Conservation (phyloP, 23 tunicate species). For the Trididemnum clinides region DNA sequence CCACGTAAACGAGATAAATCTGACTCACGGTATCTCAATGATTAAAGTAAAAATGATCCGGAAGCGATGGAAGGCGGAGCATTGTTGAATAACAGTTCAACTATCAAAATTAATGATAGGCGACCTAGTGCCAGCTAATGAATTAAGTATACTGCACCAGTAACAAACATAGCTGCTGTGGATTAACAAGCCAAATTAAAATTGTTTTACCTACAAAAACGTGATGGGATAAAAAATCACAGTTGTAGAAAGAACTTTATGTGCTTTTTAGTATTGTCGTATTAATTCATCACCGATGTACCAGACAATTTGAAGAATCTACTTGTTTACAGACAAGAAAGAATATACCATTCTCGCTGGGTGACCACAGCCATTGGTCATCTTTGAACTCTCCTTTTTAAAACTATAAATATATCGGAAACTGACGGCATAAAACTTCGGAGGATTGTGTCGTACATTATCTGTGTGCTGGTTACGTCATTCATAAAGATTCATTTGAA, state of each 20-base stretch:
- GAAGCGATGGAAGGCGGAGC: neutral
- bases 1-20: neutral
- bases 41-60: neutral
- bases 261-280: neutral
- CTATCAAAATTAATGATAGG: neutral
- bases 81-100: neutral
- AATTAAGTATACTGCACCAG: too few species aligned
- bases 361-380: neutral
- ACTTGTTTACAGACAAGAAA: neutral
- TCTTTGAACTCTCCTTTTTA: neutral
- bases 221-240: neutral
- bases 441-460: neutral
- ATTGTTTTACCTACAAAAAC: too few species aligned
- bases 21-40: neutral
- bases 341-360: neutral
- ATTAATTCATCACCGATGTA: neutral
- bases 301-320: neutral
- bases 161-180: too few species aligned
- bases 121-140: neutral
- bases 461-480: neutral
- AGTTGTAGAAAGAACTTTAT: neutral
- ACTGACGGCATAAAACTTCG: neutral
- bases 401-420: neutral
- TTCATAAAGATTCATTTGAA: neutral
- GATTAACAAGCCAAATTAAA: too few species aligned